phyloP scores from a whole-genome alignment of 2,797 vertebrate genomes.

The Notoglanidium macrostoma region DNA sequence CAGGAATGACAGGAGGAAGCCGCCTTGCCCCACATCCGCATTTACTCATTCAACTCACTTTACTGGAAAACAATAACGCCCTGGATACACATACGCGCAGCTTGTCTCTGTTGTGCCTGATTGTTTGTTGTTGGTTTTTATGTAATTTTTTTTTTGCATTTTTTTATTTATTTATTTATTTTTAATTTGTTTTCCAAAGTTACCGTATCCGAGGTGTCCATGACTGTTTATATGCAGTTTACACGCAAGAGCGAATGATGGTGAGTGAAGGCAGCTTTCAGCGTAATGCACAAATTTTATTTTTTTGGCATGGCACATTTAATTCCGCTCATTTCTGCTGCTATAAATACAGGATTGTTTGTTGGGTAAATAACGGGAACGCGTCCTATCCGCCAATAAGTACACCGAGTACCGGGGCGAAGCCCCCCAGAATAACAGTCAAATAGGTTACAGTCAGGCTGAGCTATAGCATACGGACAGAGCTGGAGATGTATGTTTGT shows the following conservation, averaged over 20 bases:
- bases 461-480: neutral
- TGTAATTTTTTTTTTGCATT: neutral
- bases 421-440: neutral
- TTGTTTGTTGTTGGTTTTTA: too few relatives aligned
- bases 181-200: conserved; percentile 1
- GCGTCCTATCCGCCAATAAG: conserved; percentile 25
- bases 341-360: conserved; percentile 15
- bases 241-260: conserved; percentile 47
- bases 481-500: neutral
- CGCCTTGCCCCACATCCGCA: conserved; percentile 51
- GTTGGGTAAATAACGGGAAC: conserved; percentile 25
- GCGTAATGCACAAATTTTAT: neutral
- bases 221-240: conserved; percentile 41
- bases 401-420: conserved; percentile 53
- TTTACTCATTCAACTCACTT: conserved; percentile 47
- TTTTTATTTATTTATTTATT: neutral
- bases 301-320: neutral
- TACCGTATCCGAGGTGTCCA: conserved; percentile 28
- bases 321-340: neutral
- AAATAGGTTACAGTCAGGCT: conserved; percentile 7
- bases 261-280: conserved; percentile 45
- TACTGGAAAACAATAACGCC: conserved; percentile 30
- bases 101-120: neutral
- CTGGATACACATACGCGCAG: neutral
- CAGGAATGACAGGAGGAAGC: conserved; percentile 55